Conservation (phyloP, 1,140 invertebrate species). For the Plutomurus gul region DNA sequence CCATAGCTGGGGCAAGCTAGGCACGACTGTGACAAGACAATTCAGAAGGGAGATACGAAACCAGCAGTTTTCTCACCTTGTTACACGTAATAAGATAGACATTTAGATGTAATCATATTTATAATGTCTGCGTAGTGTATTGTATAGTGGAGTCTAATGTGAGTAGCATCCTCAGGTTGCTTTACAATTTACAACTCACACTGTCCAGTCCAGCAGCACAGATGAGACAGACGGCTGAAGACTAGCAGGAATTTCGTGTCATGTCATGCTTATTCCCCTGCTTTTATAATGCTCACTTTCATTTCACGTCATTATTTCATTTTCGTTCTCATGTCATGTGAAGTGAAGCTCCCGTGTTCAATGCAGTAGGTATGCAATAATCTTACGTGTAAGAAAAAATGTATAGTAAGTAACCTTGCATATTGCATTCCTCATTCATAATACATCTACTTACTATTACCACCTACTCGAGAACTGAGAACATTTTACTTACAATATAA, state of each 20-base stretch:
- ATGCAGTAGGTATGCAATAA: too few species aligned
- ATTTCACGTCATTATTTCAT: conserved; percentile 17
- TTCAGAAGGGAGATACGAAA: background rate
- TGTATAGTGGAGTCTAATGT: too few species aligned
- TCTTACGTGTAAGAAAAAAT: too few species aligned
- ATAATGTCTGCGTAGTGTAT: background rate
- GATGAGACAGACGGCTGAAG: background rate
- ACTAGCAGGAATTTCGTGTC: conserved; percentile 35
- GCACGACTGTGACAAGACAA: background rate
- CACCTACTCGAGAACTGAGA: background rate
- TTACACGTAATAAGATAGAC: conserved; percentile 18
- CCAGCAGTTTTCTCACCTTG: conserved; percentile 16
- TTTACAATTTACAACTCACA: too few species aligned
- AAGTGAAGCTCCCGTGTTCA: background rate
- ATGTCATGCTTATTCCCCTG: background rate
- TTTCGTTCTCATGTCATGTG: conserved; percentile 31
- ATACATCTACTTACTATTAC: too few species aligned
- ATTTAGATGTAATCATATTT: conserved; percentile 29
- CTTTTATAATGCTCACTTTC: conserved; percentile 8
- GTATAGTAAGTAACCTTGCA: too few species aligned
- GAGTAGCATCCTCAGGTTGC: background rate
- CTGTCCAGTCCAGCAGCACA: background rate
- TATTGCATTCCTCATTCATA: too few species aligned
- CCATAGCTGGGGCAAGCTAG: background rate
- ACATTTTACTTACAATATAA: background rate